Evolutionary conservation across 2,113 vertebrate genomes (phyloP), one percentile per base, ranked within the genome.

Genomic region (Vidua chalybeata): DNA sequence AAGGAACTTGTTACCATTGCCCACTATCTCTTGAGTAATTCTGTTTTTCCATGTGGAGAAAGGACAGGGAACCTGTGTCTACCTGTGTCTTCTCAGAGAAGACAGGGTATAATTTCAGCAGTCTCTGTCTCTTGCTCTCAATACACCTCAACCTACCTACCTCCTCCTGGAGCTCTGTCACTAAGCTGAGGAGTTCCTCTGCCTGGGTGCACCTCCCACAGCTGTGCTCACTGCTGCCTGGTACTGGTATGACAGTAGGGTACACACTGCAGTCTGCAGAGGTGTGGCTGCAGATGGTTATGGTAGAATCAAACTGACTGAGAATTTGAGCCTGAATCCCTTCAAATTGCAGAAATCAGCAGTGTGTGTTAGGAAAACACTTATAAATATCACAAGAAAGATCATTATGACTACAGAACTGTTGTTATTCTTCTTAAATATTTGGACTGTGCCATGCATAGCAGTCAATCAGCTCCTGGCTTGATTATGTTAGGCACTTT

Each of bases 401-500:
- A 90, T 48, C 41, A 86, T 74, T 88, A 51, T 88, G 75, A 91
- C 54, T 69, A 43, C 55, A 73, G 67, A 94, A 88, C 11, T 73
- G 54, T 67, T 77, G 31, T 81, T 88, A 64, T 41, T 93, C 51
- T 78, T 87, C 68, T 73, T 90, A 93, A 93, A 93, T 93, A 88
- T 86, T 88, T 95, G 85, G 78, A 62, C 75, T 76, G 55, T 39
- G 67, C 41, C 51, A 83, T 33, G 31, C 63, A 72, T 64, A 90
- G 51, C 33, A 86, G 72, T 37, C 78, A 84, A 74, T 33, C 39
- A 90, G 39, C 27, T 92, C 55, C 83, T 63, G 64, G 51, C 58
- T 91, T 91, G 58, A 94, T 88, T 85, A 58, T 73, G 85, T 76
- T 46, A 79, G 54, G 55, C 54, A 80, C 20, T 88, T 78, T 41